These are phyloP conservation scores for Clavelina lepadiformis DNA, from an alignment of 23 tunicate genomes.

Conservation along the genomic window DNA sequence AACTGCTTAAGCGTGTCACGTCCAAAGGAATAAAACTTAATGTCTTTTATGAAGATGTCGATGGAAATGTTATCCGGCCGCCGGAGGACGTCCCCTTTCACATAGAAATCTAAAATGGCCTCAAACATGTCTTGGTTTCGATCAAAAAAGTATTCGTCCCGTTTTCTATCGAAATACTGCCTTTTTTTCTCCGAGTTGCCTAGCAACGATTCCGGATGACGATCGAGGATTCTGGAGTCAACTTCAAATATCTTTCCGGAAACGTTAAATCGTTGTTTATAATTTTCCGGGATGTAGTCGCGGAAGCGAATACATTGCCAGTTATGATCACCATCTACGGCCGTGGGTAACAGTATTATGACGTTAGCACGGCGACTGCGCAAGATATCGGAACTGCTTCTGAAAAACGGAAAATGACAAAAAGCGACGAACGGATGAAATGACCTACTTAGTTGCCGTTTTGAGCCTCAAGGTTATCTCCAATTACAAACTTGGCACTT, in stretches of 20 bases:
- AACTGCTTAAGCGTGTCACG: constrained; percentile 51
- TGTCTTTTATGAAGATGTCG: constrained; percentile 91
- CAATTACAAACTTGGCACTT: too few relatives aligned
- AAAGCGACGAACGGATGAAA: too few relatives aligned
- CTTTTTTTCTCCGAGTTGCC: constrained; percentile 50
- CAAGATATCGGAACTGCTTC: too few relatives aligned
- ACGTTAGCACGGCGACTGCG: too few relatives aligned
- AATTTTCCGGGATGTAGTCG: constrained; percentile 30
- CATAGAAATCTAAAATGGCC: constrained; percentile 49
- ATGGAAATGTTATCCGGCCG: constrained; percentile 94
- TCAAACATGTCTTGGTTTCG: constrained; percentile 82
- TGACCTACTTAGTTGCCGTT: too few relatives aligned
- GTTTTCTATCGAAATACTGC: constrained; percentile 43
- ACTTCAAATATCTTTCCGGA: constrained; percentile 65
- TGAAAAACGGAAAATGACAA: not conserved
- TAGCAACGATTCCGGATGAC: constrained; percentile 74
- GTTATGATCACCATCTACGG: too few relatives aligned
- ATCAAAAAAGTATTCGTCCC: constrained; percentile 81
- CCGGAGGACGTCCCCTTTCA: constrained; percentile 40
- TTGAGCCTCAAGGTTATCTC: too few relatives aligned
- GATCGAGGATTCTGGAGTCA: constrained; percentile 24
- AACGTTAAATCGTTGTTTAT: constrained; percentile 55
- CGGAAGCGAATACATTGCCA: too few relatives aligned
- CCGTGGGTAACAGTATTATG: too few relatives aligned
- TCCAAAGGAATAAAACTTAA: constrained; percentile 67